Evolutionary conservation across 2,888 invertebrate species (phyloP).

Genomic region (Megastigmus dorsalis): DNA sequence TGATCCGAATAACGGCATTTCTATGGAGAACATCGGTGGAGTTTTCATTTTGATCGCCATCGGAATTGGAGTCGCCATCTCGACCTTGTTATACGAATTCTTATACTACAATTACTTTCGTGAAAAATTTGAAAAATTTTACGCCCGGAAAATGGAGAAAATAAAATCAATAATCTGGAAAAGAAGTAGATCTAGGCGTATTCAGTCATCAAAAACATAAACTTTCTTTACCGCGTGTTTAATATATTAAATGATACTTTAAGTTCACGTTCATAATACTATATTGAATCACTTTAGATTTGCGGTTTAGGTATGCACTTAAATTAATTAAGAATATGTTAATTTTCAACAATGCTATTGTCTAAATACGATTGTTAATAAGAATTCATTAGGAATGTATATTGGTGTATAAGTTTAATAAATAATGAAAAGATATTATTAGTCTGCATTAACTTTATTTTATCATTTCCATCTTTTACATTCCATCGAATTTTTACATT

Average conservation of each 20-base stretch:
- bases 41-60: conserved; percentile 97
- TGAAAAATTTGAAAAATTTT: not conserved
- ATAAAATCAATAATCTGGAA: conserved; percentile 3
- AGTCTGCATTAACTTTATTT: conserved; percentile 55
- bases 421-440: conserved; percentile 9
- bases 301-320: too few species aligned
- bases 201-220: too few species aligned
- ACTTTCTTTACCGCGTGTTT: too few species aligned
- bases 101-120: conserved; percentile 85
- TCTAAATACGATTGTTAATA: too few species aligned
- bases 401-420: conserved; percentile 9
- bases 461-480: conserved; percentile 53
- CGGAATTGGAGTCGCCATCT: conserved; percentile 90
- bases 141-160: not conserved
- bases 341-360: too few species aligned
- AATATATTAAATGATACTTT: too few species aligned
- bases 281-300: too few species aligned
- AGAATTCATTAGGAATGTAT: too few species aligned
- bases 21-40: conserved; percentile 95
- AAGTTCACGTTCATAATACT: too few species aligned
- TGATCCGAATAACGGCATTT: conserved; percentile 95
- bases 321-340: too few species aligned
- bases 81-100: conserved; percentile 92
- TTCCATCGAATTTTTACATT: conserved; percentile 47
- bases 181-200: too few species aligned